Evolutionary conservation across 2,797 vertebrate species (phyloP).

Genomic region (Cyprinella venusta): DNA sequence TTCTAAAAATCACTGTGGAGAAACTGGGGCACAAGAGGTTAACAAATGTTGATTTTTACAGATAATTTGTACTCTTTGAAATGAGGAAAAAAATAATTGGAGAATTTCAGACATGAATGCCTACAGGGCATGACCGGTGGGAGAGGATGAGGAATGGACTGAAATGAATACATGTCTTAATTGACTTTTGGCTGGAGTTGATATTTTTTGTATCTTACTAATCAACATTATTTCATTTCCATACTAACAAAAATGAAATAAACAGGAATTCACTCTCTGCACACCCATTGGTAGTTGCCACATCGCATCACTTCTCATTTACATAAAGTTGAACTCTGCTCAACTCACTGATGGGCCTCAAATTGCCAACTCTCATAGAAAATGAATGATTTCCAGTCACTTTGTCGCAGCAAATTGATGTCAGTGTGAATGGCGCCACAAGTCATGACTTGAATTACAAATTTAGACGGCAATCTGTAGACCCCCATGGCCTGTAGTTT

Average conservation of each 20-base stretch:
- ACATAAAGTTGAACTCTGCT: conserved; percentile 11
- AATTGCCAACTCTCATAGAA: background rate
- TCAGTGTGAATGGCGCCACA: background rate
- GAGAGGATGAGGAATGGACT: conserved; percentile 34
- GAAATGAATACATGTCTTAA: background rate
- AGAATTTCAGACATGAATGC: conserved; percentile 52
- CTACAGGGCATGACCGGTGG: conserved; percentile 67
- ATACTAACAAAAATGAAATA: background rate
- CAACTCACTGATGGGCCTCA: background rate
- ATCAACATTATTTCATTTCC: background rate
- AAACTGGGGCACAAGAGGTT: conserved; percentile 62
- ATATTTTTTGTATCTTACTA: background rate
- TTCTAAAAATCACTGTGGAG: conserved; percentile 71
- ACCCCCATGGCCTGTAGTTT: background rate
- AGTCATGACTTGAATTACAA: background rate
- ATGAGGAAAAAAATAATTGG: conserved; percentile 50
- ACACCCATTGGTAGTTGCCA: background rate
- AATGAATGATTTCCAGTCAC: conserved; percentile 3
- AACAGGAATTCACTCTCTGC: background rate
- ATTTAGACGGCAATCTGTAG: conserved; percentile 15
- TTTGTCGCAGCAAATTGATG: background rate
- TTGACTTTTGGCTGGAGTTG: background rate
- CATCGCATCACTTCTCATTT: background rate
- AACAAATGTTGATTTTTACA: conserved; percentile 48
- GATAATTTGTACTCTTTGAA: conserved; percentile 32